phyloP scores from a whole-genome alignment of 1,140 invertebrate genomes.

The Phymastichus coffea region DNA sequence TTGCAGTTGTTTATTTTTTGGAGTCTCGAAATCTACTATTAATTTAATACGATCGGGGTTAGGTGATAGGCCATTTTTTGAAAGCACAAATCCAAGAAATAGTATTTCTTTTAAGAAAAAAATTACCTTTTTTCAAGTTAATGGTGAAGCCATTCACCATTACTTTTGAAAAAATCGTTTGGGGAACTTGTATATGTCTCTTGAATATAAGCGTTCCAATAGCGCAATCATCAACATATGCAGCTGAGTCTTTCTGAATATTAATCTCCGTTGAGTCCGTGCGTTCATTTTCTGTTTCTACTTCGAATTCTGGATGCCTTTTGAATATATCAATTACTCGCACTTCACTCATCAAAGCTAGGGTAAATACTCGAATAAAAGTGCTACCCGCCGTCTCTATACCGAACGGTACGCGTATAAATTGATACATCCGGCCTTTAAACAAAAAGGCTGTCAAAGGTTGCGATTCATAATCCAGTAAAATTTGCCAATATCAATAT shows the following conservation, averaged over 20 bases:
- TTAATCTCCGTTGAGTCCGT: no score
- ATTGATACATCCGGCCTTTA: no score
- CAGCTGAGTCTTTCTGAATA: no score
- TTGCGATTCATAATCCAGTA: constrained; percentile 28
- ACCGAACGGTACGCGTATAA: constrained; percentile 36
- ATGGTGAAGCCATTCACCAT: no score
- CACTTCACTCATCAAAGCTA: no score
- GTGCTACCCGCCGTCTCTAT: constrained; percentile 39
- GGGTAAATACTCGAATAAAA: constrained; percentile 34
- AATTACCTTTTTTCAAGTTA: no score
- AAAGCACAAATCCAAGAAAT: constrained; percentile 1
- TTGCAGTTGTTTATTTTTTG: constrained; percentile 41
- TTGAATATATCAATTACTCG: constrained; percentile 36
- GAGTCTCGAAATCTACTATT: constrained; percentile 37
- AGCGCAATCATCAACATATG: no score
- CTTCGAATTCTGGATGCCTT: constrained; percentile 30
- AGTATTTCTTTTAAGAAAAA: constrained; percentile 1
- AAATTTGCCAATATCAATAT: constrained; percentile 46
- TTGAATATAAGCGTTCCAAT: no score
- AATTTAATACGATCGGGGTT: constrained; percentile 39
- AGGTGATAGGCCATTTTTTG: constrained; percentile 34
- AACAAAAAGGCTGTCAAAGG: constrained; percentile 42
- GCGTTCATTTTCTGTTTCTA: no score
- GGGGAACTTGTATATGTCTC: constrained; percentile 14
- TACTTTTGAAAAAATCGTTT: constrained; percentile 32